Evolutionary conservation across 2,113 vertebrate species (phyloP), one percentile per base, ranked within the genome.

Genomic region (Gasterosteus aculeatus): DNA sequence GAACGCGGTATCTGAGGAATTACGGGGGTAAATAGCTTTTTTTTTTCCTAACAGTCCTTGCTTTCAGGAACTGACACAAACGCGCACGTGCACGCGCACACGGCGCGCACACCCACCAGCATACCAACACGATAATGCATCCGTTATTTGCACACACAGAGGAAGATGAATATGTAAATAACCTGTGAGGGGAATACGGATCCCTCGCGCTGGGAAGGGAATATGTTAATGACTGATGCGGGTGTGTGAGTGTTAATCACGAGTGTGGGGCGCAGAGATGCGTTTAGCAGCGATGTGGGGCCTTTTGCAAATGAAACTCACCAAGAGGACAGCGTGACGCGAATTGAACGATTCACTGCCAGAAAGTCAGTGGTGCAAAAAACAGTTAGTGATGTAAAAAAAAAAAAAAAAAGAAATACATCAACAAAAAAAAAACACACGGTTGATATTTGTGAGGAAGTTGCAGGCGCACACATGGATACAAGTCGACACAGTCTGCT

Each of bases 111-210:
- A 80, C 81, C 72, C 87, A 82, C 66, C 44, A 85, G 84, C 84
- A 51, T 61, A 54, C 64, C 69, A 66, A 44, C 82, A 71, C 82
- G 80, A 78, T 85, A 72, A 84, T 89, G 85, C 83, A 75, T 62
- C 61, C 68, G 69, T 87, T 88, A 82, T 91, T 91, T 83, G 80
- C 77, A 86, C 89, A 84, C 88, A 86, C 84, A 84, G 58, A 82
- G 80, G 83, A 82, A 81, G 70, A 90, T 88, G 86, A 91, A 91
- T 90, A 91, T 89, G 91, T 70, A 92, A 91, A 92, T 93, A 78
- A 76, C 41, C 61, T 69, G 73, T 41, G 59, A 68, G 84, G 82
- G 72, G 77, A 86, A 72, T 79, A 82, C 77, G 87, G 76, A 89
- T 92, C 80, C 76, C 78, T 38, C 57, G 78, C 77, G 87, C 67